Evolutionary conservation across 1,140 invertebrate species (phyloP), one percentile per base, ranked within the genome.

Genomic region (Drosophila kurseongensis): DNA sequence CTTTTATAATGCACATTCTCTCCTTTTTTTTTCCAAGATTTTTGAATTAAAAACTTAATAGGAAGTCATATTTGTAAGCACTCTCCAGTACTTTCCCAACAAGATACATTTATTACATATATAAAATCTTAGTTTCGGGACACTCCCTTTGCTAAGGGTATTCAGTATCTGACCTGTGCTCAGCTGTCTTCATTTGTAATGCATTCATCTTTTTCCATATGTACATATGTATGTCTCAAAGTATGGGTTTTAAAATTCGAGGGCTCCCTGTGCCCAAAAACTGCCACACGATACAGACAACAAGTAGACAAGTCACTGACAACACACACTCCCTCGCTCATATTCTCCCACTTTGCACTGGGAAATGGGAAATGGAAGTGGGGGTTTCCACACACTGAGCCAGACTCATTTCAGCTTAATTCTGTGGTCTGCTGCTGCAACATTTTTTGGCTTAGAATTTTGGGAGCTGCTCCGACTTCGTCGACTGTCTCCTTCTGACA

Each of bases 271-370:
- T 29, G 58, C 35, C 32, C 58, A 63, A 55, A 78, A 48, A 76
- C 57, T 51, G 72, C 76, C 80, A 65, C 56, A 88, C 75, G 65
- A 83, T 73, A 83, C 75, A 83, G 84, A 89, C 84, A 86, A 81
- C 74, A 78, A 76, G 71, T 63, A 83, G 83, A 83, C 83, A 88
- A 89, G 76, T 89, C 76, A 83, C 79, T 76, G 63, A 83, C 83
- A 86, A 76, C 78, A 65, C 59, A 56, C 73, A 61, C 12, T 52
- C 40, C 10, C 14, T 35, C 18, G 27, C 27, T 52, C 35, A 62
- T 8, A 48, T 23, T 7, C 40, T 40, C 50, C 57, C 56, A 40
- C 41, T 23, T 23, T 23, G 23, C 23, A 23, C 3, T 23, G 23
- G 0, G 23, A 4, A 23, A 23, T 23, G 23, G 0, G 23, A 23